These are phyloP conservation scores for Emys orbicularis DNA, from an alignment of 2,797 vertebrate species.

Conservation along the genomic window DNA sequence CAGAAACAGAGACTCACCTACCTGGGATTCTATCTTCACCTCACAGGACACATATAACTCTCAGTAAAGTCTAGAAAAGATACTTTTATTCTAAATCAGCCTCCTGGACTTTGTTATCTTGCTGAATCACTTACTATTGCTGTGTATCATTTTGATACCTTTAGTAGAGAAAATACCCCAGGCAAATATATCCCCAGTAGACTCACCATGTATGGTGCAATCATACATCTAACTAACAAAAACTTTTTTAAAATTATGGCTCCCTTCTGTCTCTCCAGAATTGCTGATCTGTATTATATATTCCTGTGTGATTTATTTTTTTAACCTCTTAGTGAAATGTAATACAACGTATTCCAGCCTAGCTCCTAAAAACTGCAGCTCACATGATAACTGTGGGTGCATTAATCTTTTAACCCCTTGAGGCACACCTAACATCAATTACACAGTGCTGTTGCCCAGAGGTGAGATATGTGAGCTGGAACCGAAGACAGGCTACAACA, in stretches of 20 bases:
- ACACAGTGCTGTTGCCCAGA: constrained; percentile 69
- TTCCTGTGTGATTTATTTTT: constrained; percentile 20
- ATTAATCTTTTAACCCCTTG: constrained; percentile 78
- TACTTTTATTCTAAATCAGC: neutral
- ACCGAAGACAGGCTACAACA: constrained; percentile 79
- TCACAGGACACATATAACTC: neutral
- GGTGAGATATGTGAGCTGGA: constrained; percentile 79
- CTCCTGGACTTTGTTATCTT: neutral
- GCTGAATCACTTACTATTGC: neutral
- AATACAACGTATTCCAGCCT: constrained; percentile 21
- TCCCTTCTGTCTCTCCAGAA: neutral
- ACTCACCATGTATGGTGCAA: neutral
- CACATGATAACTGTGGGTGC: constrained; percentile 50
- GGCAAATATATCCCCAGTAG: neutral
- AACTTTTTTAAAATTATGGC: neutral
- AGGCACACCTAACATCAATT: constrained; percentile 79
- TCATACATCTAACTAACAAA: neutral
- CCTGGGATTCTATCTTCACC: no score
- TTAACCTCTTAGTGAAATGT: constrained; percentile 59
- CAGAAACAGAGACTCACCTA: neutral
- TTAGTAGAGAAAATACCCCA: neutral
- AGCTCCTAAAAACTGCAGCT: constrained; percentile 54
- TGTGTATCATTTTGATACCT: neutral
- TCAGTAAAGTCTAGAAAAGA: neutral
- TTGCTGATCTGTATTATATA: neutral